phyloP scores from a whole-genome alignment of 2,888 invertebrate species.

The Malacosoma neustria region DNA sequence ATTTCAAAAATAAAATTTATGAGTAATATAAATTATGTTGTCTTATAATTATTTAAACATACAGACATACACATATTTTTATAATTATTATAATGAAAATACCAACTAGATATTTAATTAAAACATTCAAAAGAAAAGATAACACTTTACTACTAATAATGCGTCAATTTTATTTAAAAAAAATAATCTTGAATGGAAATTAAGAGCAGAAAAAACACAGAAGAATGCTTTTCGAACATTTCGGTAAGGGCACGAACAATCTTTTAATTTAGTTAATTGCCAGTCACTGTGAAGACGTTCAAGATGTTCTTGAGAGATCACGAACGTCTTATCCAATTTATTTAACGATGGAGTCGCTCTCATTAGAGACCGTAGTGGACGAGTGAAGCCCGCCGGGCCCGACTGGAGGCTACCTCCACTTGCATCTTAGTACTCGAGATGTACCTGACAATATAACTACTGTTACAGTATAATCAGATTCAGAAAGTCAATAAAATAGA shows the following conservation, averaged over 20 bases:
- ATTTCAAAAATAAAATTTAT: too few relatives aligned
- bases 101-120: too few relatives aligned
- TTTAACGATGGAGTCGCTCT: constrained; percentile 70
- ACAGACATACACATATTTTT: too few relatives aligned
- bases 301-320: constrained; percentile 71
- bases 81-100: too few relatives aligned
- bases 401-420: constrained; percentile 43
- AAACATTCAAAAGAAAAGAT: too few relatives aligned
- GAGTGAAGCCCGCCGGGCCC: constrained; percentile 22
- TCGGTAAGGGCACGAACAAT: constrained; percentile 62
- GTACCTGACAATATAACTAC: constrained; percentile 14
- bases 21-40: too few relatives aligned
- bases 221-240: constrained; percentile 41
- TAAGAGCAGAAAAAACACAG: constrained; percentile 42
- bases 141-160: too few relatives aligned
- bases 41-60: too few relatives aligned
- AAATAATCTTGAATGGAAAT: constrained; percentile 25
- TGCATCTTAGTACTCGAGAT: constrained; percentile 39
- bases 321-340: constrained; percentile 74
- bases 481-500: too few relatives aligned
- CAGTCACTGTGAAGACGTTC: constrained; percentile 66
- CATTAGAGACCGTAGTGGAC: constrained; percentile 65
- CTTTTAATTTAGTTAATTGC: constrained; percentile 74
- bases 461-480: constrained; percentile 1
- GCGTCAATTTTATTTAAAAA: neutral